Evolutionary conservation across 2,113 vertebrate genomes (phyloP), one percentile per base, ranked within the genome.

Genomic region (Hiodon tergisus): DNA sequence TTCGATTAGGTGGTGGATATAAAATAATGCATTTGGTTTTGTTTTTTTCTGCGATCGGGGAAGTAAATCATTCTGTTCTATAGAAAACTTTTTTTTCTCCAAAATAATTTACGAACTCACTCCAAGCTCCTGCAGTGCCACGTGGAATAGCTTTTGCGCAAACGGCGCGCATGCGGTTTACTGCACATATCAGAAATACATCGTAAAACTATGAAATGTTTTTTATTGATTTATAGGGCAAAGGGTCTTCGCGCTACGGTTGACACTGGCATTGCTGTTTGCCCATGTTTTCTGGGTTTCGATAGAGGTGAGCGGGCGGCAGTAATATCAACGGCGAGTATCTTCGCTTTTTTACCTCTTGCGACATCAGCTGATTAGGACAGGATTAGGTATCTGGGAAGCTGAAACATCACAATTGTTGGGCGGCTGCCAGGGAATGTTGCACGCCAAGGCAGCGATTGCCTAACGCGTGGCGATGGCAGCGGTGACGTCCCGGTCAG

Each of bases 311-410:
- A 69, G 72, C 17, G n/a, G 76, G 78, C 10, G 63, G 62, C 86
- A 82, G 85, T 84, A 87, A 78, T 84, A 83, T 86, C 85, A 85
- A 81, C 81, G 78, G 80, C 81, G 69, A 78, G 83, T 81, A 86
- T 79, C 83, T 90, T 85, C 88, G 87, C 88, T 81, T 84, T 87
- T 86, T 82, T 17, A 73, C 69, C 71, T 78, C 86, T 90, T 90
- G 87, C 83, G 82, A 86, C 89, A 91, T 82, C 66, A 78, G 73
- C 84, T 81, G 81, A 84, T 82, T 79, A 75, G 71, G 67, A 11
- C 51, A 66, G 87, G 84, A 86, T 88, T 86, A 84, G 79, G 85
- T 85, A 87, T 89, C 82, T 81, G 78, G 75, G 76, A 81, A 82
- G 83, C 79, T 87, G 79, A 77, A 84, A 82, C 81, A 78, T 85